Evolutionary conservation across 1,140 invertebrate species (phyloP).

Genomic region (Pseudomyrmex gracilis): DNA sequence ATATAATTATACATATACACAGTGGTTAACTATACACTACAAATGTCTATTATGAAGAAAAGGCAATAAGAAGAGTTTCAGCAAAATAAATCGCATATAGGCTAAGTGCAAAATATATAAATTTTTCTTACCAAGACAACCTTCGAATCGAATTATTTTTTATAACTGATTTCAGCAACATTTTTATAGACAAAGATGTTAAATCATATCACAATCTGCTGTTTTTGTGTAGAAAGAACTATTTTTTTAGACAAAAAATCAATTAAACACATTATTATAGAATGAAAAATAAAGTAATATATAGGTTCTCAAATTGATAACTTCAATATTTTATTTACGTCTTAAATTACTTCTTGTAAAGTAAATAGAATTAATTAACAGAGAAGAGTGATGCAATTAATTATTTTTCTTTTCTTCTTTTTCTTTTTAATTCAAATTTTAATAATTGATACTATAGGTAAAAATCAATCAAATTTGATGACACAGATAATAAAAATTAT

Average conservation of each 20-base stretch:
- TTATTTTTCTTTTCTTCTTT: neutral
- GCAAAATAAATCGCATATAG: constrained; percentile 8
- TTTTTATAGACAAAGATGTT: neutral
- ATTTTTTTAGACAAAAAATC: neutral
- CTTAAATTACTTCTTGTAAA: no score
- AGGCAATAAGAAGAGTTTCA: neutral
- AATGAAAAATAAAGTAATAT: no score
- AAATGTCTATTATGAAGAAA: constrained; percentile 9
- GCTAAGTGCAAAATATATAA: neutral
- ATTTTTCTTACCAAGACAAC: neutral
- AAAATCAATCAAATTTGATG: neutral
- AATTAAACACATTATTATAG: neutral
- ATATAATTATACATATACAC: constrained; percentile 7
- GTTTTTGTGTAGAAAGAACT: neutral
- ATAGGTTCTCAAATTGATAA: no score
- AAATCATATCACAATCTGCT: no score
- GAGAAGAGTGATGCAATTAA: neutral
- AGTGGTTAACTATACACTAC: neutral
- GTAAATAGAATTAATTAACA: neutral
- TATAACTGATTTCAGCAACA: constrained; percentile 4
- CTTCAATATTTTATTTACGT: no score
- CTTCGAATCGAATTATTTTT: neutral
- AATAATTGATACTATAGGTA: neutral
- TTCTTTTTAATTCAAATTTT: neutral
- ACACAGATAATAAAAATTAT: constrained; percentile 26